These are phyloP conservation scores for Lateolabrax maculatus DNA, from an alignment of 2,797 vertebrate species.

Conservation along the genomic window DNA sequence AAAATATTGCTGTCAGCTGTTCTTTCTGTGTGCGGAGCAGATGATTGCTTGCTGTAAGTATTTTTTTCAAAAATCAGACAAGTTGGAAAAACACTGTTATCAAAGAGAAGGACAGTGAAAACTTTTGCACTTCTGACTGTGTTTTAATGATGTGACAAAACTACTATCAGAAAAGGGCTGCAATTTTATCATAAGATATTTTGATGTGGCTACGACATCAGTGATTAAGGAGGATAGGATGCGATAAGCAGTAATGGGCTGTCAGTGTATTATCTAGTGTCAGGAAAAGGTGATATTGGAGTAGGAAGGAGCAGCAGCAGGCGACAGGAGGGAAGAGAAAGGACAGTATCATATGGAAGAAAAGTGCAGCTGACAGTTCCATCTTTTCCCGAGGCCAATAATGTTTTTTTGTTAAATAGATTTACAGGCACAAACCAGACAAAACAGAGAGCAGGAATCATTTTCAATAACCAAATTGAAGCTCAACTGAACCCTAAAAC, in stretches of 20 bases:
- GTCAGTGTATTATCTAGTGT: conserved; percentile 72
- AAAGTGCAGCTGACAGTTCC: conserved; percentile 55
- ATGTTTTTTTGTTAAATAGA: conserved; percentile 49
- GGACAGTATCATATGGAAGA: conserved; percentile 26
- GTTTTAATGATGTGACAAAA: conserved; percentile 68
- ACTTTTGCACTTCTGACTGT: conserved; percentile 41
- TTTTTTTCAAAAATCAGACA: conserved; percentile 32
- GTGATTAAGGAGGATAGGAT: conserved; percentile 65
- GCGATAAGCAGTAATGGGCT: conserved; percentile 76
- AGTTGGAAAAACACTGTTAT: conserved; percentile 43
- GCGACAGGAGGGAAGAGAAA: conserved; percentile 22
- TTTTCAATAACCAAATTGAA: conserved; percentile 29
- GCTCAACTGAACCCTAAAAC: conserved; percentile 3
- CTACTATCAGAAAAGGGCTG: conserved; percentile 29
- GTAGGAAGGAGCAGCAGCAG: conserved; percentile 44
- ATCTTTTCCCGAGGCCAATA: conserved; percentile 46
- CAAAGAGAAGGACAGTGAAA: conserved; percentile 26
- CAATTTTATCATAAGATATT: conserved; percentile 58
- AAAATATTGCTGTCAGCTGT: neutral
- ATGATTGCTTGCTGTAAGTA: conserved; percentile 16
- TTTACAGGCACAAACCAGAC: conserved; percentile 34
- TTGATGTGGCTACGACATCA: conserved; percentile 55
- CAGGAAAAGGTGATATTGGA: conserved; percentile 57
- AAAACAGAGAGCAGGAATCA: conserved; percentile 37
- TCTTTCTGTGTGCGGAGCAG: neutral